phyloP scores from a whole-genome alignment of 1,140 invertebrate genomes.

The Plectus sambesii region DNA sequence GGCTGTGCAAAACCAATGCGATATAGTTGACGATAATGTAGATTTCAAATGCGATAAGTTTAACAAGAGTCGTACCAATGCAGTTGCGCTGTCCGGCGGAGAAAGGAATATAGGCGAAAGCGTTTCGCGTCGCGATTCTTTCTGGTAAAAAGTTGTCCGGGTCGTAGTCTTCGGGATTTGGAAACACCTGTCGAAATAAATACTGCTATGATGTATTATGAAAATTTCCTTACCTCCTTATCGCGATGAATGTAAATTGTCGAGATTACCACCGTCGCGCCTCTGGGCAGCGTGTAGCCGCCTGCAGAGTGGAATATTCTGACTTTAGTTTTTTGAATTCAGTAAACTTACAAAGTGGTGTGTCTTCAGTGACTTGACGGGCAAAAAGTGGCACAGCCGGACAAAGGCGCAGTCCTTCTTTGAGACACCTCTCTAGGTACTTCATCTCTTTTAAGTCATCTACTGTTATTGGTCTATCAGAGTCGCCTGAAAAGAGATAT shows the following conservation, averaged over 20 bases:
- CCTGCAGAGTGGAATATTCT: conserved; percentile 21
- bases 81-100: conserved; percentile 48
- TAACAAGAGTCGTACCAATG: conserved; percentile 38
- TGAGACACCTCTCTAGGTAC: conserved; percentile 65
- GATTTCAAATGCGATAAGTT: conserved; percentile 44
- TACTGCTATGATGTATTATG: conserved; percentile 54
- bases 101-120: conserved; percentile 47
- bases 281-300: conserved; percentile 39
- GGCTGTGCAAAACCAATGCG: no score
- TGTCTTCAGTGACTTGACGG: conserved; percentile 59
- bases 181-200: conserved; percentile 61
- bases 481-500: conserved; percentile 61
- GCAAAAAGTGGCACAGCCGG: conserved; percentile 57
- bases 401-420: conserved; percentile 64
- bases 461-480: conserved; percentile 61
- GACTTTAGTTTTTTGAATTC: conserved; percentile 9
- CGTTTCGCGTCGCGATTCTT: conserved; percentile 51
- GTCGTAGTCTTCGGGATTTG: conserved; percentile 70
- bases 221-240: conserved; percentile 52
- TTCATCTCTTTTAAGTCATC: conserved; percentile 71
- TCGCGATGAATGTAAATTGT: conserved; percentile 48
- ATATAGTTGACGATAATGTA: no score
- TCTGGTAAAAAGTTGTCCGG: conserved; percentile 83
- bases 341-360: conserved; percentile 48
- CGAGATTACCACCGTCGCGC: conserved; percentile 39